phyloP scores from a whole-genome alignment of 2,888 invertebrate genomes.

The Brachynemurus nebulosus region DNA sequence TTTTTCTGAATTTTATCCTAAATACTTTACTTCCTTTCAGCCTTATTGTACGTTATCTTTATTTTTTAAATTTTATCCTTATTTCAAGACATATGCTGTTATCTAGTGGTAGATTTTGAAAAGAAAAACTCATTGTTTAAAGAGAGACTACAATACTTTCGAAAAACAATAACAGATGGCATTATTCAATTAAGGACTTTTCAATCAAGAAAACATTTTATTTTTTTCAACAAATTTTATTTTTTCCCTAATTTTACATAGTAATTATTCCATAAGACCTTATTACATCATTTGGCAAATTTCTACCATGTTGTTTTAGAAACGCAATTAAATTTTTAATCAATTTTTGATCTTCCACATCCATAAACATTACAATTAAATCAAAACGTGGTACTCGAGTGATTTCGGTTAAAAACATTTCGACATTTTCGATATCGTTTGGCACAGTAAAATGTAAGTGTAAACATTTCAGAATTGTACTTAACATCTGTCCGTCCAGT shows the following conservation, averaged over 20 bases:
- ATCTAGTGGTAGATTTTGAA: no score
- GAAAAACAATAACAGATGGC: no score
- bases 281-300: background rate
- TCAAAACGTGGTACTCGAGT: slow-evolving; percentile 26
- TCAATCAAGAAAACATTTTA: background rate
- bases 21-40: no score
- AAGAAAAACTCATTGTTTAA: no score
- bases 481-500: slow-evolving; percentile 30
- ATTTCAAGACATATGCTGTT: no score
- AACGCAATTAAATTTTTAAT: slow-evolving; percentile 22
- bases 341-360: slow-evolving; percentile 25
- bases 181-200: no score
- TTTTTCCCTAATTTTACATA: no score
- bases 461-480: slow-evolving; percentile 27
- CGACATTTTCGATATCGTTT: slow-evolving; percentile 24
- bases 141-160: no score
- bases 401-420: slow-evolving; percentile 24
- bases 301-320: slow-evolving; percentile 22
- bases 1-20: no score
- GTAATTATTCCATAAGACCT: no score
- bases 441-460: slow-evolving; percentile 27
- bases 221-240: background rate
- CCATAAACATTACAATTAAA: slow-evolving; percentile 29
- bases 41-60: no score
- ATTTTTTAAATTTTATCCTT: no score